Base-by-base conservation (phyloP, 2,797 vertebrate species). In the Cottoperca gobio region DNA sequence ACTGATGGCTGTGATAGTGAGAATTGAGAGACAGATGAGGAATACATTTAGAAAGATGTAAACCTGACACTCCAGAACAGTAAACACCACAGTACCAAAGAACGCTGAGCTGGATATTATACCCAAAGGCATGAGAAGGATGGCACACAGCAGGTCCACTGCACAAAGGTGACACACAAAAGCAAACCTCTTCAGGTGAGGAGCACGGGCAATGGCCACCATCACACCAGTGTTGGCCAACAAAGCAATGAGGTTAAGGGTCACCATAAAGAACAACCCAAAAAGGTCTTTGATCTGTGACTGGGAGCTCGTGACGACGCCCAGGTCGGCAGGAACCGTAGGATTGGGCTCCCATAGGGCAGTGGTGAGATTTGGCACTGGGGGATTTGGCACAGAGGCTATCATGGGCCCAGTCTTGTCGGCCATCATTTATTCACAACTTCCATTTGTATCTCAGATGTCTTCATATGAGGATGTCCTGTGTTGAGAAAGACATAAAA, bases 41-140 rank as follows among this genome's bases (percentile, higher is more conserved):
- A 97, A 96, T 16, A 97, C 94, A 0, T 97, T 97, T 55, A 98
- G 94, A 83, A 98, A 98, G 77, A 98, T 96, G 67, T 97, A 95
- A 3, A 96, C 94, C 74, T 95, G 94, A 91, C 97, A 99, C 72
- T 97, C 95, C 0, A 96, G 90, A 2, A 96, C 94, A 13, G 96
- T 97, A 64, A 97, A 97, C 63, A 95, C 93, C 70, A 97, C 88
- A 0, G 93, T 95, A 69, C 95, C 96, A 66, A 99, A 96, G 63
- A 95, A 96, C 0, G 96, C 94, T 0, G 96, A 97, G 75, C 96
- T 96, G 42, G 96, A 96, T 72, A 99, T 94, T 74, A 98, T 96
- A 33, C 96, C 96, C 78, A 99, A 67, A 0, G 97, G 97, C 97
- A 99, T 97, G 82, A 99, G 95, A 53, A 98, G 96, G 80, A 97